phyloP scores from a whole-genome alignment of 2,888 invertebrate species.

The Drosophila algonquin region DNA sequence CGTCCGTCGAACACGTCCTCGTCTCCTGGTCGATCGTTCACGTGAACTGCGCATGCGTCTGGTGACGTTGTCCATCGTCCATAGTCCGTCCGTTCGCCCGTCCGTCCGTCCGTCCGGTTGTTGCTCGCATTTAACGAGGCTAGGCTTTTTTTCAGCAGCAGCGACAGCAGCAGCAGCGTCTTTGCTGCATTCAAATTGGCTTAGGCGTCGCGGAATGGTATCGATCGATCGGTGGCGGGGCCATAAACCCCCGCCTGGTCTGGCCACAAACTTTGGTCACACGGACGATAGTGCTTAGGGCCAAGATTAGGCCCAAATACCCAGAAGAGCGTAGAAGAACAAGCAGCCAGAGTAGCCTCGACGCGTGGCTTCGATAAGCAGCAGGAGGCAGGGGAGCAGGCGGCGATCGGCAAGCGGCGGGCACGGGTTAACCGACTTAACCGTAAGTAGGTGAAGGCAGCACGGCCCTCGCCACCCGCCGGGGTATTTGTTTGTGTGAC shows the following conservation, averaged over 20 bases:
- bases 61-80: constrained; percentile 16
- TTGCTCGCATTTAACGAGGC: constrained; percentile 41
- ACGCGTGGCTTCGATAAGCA: constrained; percentile 39
- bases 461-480: neutral
- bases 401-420: neutral
- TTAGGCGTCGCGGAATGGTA: constrained; percentile 18
- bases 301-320: constrained; percentile 29
- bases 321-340: neutral
- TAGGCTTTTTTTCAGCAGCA: constrained; percentile 12
- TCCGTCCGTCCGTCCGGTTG: neutral
- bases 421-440: constrained; percentile 20
- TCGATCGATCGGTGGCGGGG: constrained; percentile 12
- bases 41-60: constrained; percentile 66
- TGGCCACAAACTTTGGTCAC: constrained; percentile 23
- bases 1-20: neutral
- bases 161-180: constrained; percentile 19
- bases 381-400: neutral
- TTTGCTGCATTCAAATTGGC: constrained; percentile 27
- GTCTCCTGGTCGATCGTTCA: constrained; percentile 46
- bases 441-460: constrained; percentile 44
- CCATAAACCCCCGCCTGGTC: constrained; percentile 29
- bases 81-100: no score
- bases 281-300: constrained; percentile 10
- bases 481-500: constrained; percentile 9
- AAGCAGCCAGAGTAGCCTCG: neutral